Base-by-base conservation (phyloP, 2,888 invertebrate genomes). In the Lycophotia porphyrea region DNA sequence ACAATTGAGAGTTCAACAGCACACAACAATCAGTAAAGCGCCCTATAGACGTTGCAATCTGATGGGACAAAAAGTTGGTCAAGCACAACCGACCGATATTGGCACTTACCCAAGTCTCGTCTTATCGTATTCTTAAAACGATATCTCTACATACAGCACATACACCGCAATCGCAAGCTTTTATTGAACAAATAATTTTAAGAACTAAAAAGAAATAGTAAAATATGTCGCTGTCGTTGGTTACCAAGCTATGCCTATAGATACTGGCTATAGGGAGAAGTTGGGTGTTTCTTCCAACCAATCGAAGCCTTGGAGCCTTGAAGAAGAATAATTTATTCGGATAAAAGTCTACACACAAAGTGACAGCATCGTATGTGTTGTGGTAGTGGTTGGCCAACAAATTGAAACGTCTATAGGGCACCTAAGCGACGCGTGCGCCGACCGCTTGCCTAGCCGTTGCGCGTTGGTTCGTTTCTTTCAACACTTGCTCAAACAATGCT, bases 401-500 rank as follows among this genome's bases (percentile, higher is more conserved):
- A 73, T 24, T 27, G 44, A 72, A 21, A 7, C 72, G 18, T 72
- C 21, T 73, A 44, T 11, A 58, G 34, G 34, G 34, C 31, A 18
- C 49, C 47, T 58, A 68, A 15, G 83, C 71, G 67, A 72, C 76
- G 76, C 81, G 81, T 84, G 87, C 80, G 77, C 81, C 74, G 82
- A 71, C 74, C 72, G 78, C 76, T 74, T 72, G 84, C 80, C 76
- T 85, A 85, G 82, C 74, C 81, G 78, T 84, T 84, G 78, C 71
- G 39, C 78, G 77, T 84, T 91, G 92, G 86, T 76, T 85, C 87
- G 86, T 92, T 93, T 94, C 94, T 91, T 90, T 95, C 94, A 93
- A 92, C 95, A 94, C 94, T 92, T 93, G 92, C 91, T 92, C 88
- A 93, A 95, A 95, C 94, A 95, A 95, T 94, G 89, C 91, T 88